Conservation (phyloP, 2,797 vertebrate species). For the Urocyon cinereoargenteus region DNA sequence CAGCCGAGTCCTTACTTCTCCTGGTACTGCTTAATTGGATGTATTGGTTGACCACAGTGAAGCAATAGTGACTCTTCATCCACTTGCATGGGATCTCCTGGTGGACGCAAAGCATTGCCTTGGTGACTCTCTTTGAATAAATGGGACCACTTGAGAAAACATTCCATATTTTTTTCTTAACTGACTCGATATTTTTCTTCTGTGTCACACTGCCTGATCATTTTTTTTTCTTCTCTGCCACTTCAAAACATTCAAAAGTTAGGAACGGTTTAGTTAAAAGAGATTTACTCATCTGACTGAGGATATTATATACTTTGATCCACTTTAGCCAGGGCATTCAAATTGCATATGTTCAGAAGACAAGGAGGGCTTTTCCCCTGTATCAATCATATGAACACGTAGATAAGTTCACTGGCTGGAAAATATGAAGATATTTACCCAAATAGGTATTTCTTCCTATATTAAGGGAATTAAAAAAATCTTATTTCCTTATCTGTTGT, state of each 20-base stretch:
- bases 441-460: neutral
- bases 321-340: neutral
- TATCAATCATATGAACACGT: neutral
- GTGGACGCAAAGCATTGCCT: neutral
- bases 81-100: neutral
- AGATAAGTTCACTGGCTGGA: neutral
- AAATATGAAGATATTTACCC: neutral
- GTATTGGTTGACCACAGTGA: constrained; percentile 32
- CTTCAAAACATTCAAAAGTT: constrained; percentile 64
- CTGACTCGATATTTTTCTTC: neutral
- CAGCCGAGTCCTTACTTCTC: constrained; percentile 55
- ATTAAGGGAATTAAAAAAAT: constrained; percentile 45
- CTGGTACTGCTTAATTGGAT: constrained; percentile 64
- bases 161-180: constrained; percentile 20
- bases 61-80: neutral
- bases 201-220: neutral
- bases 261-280: constrained; percentile 39
- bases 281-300: neutral
- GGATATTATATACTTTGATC: neutral
- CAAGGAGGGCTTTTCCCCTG: neutral
- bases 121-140: neutral
- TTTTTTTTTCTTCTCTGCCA: constrained; percentile 26
- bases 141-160: neutral
- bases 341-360: constrained; percentile 1
- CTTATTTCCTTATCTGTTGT: neutral